These are phyloP conservation scores for Florisuga fusca DNA, from an alignment of 2,797 vertebrate genomes.

Conservation along the genomic window DNA sequence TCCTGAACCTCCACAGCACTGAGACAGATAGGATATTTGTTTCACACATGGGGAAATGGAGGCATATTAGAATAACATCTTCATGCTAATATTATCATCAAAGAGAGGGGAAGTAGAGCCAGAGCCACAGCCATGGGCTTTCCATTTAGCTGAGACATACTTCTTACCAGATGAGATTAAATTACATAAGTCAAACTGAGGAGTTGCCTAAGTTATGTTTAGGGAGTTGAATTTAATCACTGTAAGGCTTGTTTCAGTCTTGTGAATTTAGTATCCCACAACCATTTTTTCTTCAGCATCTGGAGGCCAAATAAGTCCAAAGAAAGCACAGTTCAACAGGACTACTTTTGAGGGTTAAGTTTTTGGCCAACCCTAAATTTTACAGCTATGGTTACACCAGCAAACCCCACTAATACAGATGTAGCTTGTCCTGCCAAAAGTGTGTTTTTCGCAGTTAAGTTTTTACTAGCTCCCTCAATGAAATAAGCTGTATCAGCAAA, in stretches of 20 bases:
- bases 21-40: not conserved
- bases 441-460: not conserved
- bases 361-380: not conserved
- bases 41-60: not conserved
- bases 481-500: slow-evolving; percentile 46
- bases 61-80: not conserved
- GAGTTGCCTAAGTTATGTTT: not conserved
- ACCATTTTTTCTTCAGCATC: not conserved
- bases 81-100: not conserved
- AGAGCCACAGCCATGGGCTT: not conserved
- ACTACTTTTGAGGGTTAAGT: not conserved
- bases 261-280: not conserved
- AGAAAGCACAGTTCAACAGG: not conserved
- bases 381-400: not conserved
- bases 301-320: not conserved
- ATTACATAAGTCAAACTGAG: not conserved
- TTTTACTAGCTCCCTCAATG: slow-evolving; percentile 13
- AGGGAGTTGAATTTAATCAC: slow-evolving; percentile 25
- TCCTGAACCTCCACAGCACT: not conserved
- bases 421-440: not conserved
- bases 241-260: not conserved
- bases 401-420: not conserved
- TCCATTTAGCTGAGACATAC: not conserved
- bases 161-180: slow-evolving; percentile 7
- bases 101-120: not conserved